Percentiles rank a stretch among this genome's conserved stretches.
Conservation (phyloP, 2,113 vertebrate genomes). For the Choloepus hoffmanni region DNA sequence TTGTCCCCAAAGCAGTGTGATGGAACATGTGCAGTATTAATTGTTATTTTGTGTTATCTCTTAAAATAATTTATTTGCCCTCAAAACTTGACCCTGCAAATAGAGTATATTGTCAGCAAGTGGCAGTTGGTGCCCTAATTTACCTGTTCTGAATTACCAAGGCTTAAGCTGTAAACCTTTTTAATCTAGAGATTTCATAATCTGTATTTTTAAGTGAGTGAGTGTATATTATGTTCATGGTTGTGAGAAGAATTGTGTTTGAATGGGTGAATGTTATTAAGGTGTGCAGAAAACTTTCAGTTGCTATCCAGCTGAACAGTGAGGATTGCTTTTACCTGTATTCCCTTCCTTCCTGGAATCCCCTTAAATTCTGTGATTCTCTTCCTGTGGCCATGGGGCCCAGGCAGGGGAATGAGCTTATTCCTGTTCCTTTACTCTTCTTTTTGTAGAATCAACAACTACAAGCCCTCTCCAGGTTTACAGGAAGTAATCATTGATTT, state of each 20-base stretch:
- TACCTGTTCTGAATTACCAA: constrained; percentile 23
- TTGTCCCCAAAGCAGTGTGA: neutral
- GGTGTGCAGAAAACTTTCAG: neutral
- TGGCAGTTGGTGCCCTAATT: constrained; percentile 6
- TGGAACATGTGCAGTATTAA: neutral
- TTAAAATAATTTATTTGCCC: constrained; percentile 47
- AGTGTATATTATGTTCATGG: neutral
- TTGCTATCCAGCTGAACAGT: neutral
- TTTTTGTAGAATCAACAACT: constrained; percentile 43
- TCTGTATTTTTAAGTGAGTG: neutral
- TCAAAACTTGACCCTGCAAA: constrained; percentile 26
- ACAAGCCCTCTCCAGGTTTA: neutral
- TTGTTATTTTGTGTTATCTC: constrained; percentile 26
- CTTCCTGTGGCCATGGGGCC: neutral
- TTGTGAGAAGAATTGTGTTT: neutral
- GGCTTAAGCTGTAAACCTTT: neutral
- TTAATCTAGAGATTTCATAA: constrained; percentile 16
- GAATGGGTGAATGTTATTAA: neutral
- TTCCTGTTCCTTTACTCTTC: constrained; percentile 37
- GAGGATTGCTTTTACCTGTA: neutral
- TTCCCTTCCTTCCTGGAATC: constrained; percentile 27
- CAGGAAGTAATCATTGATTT: constrained; percentile 34
- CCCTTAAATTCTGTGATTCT: constrained; percentile 41
- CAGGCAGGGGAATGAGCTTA: neutral
- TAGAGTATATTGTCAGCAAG: neutral